Conservation (phyloP, 2,113 vertebrate genomes). For the Dasypus novemcinctus region DNA sequence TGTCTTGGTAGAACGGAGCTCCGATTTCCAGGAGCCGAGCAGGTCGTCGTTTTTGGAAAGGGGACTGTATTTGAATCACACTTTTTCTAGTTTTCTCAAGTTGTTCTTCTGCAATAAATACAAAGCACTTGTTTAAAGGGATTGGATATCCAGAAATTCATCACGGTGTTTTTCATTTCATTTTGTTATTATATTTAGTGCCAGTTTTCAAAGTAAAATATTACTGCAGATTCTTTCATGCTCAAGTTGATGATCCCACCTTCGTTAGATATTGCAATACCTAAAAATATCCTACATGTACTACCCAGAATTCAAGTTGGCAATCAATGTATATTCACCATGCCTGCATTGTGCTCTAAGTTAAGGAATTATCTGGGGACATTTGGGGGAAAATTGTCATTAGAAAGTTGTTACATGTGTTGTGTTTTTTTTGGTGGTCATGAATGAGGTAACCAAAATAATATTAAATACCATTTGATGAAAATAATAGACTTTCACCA, state of each 20-base stretch:
- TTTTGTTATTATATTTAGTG: rapidly evolving
- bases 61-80: slow-evolving; percentile 64
- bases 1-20: slow-evolving; percentile 92
- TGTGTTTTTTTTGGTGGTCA: not conserved
- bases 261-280: too few species aligned
- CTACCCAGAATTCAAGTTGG: too few species aligned
- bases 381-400: not conserved
- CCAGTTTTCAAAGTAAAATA: not conserved
- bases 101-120: slow-evolving; percentile 80
- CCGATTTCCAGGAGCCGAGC: slow-evolving; percentile 90
- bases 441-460: not conserved
- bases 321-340: too few species aligned
- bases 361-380: not conserved
- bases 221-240: not conserved
- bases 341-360: not conserved
- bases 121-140: not conserved
- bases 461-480: not conserved
- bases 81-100: slow-evolving; percentile 75
- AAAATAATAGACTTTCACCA: not conserved
- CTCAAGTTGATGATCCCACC: rapidly evolving
- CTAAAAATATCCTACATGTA: not conserved
- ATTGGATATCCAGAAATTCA: rapidly evolving
- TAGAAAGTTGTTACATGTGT: not conserved
- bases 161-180: too few species aligned
- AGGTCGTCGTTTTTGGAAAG: slow-evolving; percentile 84